Evolutionary conservation across 1,140 invertebrate species (phyloP).

Genomic region (Drosophila pseudoananassae): DNA sequence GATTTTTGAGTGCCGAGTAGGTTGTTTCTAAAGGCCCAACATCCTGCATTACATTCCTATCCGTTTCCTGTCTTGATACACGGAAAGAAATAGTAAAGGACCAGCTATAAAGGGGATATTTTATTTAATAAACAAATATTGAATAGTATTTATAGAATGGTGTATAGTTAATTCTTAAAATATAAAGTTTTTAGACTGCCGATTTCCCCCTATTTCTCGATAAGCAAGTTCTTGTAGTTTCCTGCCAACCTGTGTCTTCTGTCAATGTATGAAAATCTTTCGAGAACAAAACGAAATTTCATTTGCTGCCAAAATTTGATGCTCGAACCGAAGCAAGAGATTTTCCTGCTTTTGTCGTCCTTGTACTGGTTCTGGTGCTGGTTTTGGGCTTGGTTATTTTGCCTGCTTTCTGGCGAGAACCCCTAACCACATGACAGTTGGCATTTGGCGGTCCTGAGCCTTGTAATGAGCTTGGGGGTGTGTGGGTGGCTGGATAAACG

Average conservation of each 20-base stretch:
- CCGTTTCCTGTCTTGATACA: slow-evolving; percentile 12
- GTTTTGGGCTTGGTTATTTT: neutral
- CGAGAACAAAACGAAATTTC: slow-evolving; percentile 65
- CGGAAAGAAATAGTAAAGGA: slow-evolving; percentile 1
- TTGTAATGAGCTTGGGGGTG: slow-evolving; percentile 57
- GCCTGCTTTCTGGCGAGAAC: neutral
- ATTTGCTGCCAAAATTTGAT: slow-evolving; percentile 66
- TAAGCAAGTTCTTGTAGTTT: neutral
- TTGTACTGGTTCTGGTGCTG: slow-evolving; percentile 26
- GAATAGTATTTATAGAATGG: too few relatives aligned
- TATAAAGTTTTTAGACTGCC: too few relatives aligned
- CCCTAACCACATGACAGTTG: slow-evolving; percentile 59
- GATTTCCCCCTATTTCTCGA: neutral
- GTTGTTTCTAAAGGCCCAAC: neutral
- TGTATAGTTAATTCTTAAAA: too few relatives aligned
- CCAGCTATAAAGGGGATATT: too few relatives aligned
- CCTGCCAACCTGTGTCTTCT: slow-evolving; percentile 32
- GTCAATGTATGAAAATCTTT: slow-evolving; percentile 68
- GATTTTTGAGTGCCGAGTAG: slow-evolving; percentile 48
- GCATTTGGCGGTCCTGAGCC: slow-evolving; percentile 65
- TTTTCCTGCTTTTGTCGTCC: slow-evolving; percentile 24
- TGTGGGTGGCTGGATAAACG: slow-evolving; percentile 14
- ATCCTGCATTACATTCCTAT: slow-evolving; percentile 7
- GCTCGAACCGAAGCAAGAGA: slow-evolving; percentile 30
- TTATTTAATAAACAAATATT: too few relatives aligned